Evolutionary conservation across 2,113 vertebrate species (phyloP).

Genomic region (Ibidorhyncha struthersii): DNA sequence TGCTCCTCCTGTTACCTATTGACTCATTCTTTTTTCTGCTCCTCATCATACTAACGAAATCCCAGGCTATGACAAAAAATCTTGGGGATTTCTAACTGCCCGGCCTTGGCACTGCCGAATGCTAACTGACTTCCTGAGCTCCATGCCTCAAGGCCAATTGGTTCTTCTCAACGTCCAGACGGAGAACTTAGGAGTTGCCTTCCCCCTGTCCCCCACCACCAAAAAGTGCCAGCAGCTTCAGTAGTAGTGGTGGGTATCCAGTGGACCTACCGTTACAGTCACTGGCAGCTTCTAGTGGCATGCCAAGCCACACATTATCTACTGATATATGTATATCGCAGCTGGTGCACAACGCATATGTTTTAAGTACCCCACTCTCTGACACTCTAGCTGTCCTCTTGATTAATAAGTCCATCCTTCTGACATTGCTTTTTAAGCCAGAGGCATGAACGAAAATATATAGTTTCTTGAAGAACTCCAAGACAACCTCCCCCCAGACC

Average conservation of each 20-base stretch:
- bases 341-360: neutral
- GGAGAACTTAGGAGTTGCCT: neutral
- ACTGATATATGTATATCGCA: neutral
- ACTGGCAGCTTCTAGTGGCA: neutral
- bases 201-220: fast-evolving
- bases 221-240: neutral
- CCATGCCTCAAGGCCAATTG: neutral
- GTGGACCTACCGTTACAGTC: neutral
- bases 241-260: neutral
- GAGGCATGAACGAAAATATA: neutral
- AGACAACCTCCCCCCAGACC: neutral
- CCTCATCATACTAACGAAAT: neutral
- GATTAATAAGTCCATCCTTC: neutral
- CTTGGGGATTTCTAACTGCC: neutral
- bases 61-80: neutral
- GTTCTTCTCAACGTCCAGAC: neutral
- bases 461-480: neutral
- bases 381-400: neutral
- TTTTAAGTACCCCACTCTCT: neutral
- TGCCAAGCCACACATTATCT: neutral
- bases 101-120: neutral
- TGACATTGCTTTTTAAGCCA: neutral
- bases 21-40: constrained; percentile 6
- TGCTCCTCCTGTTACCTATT: neutral
- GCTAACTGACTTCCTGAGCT: neutral